Conservation (phyloP, 2,113 vertebrate species). For the Cariama cristata region DNA sequence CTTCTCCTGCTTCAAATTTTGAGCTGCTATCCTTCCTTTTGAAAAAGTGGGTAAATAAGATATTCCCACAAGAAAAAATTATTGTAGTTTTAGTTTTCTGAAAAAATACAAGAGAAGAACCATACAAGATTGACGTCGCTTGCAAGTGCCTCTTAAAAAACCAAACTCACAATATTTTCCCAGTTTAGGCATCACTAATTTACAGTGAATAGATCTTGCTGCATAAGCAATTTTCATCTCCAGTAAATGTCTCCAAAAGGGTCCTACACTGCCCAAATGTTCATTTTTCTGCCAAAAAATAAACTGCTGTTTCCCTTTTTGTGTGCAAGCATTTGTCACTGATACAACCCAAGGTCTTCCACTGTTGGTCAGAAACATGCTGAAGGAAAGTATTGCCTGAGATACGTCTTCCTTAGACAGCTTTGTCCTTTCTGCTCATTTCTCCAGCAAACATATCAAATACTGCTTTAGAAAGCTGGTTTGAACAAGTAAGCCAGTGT, state of each 20-base stretch:
- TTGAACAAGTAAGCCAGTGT: constrained; percentile 52
- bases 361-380: background rate
- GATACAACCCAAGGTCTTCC: background rate
- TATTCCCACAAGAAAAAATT: fast-evolving
- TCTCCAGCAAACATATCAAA: background rate
- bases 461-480: constrained; percentile 28
- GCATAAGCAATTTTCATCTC: background rate
- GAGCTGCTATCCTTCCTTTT: background rate
- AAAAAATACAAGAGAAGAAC: background rate
- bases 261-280: background rate
- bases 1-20: background rate
- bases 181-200: background rate
- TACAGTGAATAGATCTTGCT: background rate
- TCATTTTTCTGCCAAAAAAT: background rate
- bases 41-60: background rate
- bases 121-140: fast-evolving
- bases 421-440: constrained; percentile 35
- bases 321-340: background rate
- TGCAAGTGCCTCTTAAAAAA: background rate
- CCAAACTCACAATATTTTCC: background rate
- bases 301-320: background rate
- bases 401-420: background rate
- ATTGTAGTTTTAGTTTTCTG: background rate
- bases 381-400: background rate
- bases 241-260: background rate